Conservation (phyloP, 2,797 vertebrate species). For the Mareca penelope region DNA sequence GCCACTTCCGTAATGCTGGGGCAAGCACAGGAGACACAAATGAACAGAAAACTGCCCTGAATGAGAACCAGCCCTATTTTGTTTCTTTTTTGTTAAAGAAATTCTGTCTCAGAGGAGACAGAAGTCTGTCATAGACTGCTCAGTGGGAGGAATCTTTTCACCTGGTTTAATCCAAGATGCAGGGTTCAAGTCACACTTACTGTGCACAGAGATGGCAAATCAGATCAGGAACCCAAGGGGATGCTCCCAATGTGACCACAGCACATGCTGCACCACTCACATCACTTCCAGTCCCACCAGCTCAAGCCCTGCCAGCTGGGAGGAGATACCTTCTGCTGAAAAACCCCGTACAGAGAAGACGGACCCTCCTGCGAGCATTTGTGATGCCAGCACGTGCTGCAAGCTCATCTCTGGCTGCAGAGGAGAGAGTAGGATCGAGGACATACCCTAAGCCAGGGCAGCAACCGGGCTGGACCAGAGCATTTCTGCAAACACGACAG, state of each 20-base stretch:
- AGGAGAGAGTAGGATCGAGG: neutral
- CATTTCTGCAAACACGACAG: rapidly evolving
- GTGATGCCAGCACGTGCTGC: neutral
- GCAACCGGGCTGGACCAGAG: neutral
- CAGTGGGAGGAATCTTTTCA: neutral
- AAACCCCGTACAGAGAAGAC: neutral
- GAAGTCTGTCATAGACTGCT: neutral
- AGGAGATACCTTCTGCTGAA: neutral
- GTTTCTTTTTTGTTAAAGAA: neutral
- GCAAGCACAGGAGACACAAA: neutral
- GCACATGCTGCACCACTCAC: neutral
- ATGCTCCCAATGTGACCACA: neutral
- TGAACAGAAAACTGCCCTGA: neutral
- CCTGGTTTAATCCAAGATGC: neutral
- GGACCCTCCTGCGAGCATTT: neutral
- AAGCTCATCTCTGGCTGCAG: neutral
- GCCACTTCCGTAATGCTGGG: neutral
- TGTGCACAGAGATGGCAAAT: neutral
- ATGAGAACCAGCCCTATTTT: neutral
- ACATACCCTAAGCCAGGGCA: neutral
- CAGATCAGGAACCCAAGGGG: neutral
- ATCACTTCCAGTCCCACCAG: neutral
- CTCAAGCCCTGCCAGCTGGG: neutral
- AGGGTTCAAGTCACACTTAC: neutral
- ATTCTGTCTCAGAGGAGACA: neutral